A percentile compares a stretch with the other conserved stretches of the same genome.
Evolutionary conservation across 2,797 vertebrate species (phyloP).

Genomic region (Pempheris klunzingeri): DNA sequence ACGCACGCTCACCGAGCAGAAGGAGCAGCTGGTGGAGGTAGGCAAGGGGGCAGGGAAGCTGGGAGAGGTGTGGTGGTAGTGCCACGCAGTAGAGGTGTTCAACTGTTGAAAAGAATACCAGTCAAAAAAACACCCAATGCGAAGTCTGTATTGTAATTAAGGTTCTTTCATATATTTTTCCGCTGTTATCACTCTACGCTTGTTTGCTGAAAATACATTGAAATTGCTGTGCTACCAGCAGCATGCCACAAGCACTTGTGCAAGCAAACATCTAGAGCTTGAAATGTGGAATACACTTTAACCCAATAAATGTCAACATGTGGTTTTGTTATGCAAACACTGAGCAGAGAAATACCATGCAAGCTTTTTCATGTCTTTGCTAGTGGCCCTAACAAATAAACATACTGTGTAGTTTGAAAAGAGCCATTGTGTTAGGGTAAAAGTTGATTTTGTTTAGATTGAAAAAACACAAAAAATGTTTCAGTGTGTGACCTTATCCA

Average conservation of each 20-base stretch:
- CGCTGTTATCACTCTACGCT: neutral
- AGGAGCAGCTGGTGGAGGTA: slow-evolving; percentile 97
- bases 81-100: neutral
- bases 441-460: neutral
- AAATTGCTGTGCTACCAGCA: neutral
- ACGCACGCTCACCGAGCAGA: slow-evolving; percentile 94
- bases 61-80: neutral
- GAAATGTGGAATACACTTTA: slow-evolving; percentile 7
- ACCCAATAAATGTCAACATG: slow-evolving; percentile 21
- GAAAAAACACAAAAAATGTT: neutral
- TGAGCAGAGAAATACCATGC: slow-evolving; percentile 8
- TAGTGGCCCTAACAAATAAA: slow-evolving; percentile 1
- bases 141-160: slow-evolving; percentile 8
- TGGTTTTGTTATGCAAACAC: slow-evolving; percentile 33
- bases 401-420: neutral
- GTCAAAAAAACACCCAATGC: too few relatives aligned
- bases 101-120: neutral
- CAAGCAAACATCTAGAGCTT: neutral
- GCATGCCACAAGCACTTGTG: neutral
- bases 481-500: neutral
- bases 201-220: neutral
- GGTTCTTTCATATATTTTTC: neutral
- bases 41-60: slow-evolving; percentile 42
- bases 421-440: neutral
- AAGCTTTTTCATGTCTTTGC: slow-evolving; percentile 14